Evolutionary conservation across 2,113 vertebrate species (phyloP).

Genomic region (Polypterus bichir): DNA sequence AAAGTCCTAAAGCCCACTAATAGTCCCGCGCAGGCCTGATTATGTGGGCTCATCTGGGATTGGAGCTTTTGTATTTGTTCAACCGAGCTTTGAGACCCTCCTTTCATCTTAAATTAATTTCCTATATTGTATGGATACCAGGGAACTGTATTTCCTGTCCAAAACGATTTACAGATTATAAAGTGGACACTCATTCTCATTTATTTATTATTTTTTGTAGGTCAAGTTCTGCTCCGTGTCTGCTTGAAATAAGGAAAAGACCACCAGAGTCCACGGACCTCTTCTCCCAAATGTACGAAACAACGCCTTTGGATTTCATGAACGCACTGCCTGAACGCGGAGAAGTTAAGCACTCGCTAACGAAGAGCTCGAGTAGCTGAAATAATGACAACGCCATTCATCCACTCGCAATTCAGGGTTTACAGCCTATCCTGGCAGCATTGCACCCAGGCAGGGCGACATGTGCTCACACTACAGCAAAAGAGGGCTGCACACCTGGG

Average conservation of each 20-base stretch:
- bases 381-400: no score
- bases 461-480: no score
- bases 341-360: no score
- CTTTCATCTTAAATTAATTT: conserved; percentile 20
- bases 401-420: no score
- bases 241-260: background rate
- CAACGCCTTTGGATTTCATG: background rate
- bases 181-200: background rate
- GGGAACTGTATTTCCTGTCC: background rate
- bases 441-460: no score
- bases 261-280: background rate
- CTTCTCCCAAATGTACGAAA: background rate
- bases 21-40: conserved; percentile 33
- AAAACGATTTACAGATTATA: background rate
- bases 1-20: conserved; percentile 18
- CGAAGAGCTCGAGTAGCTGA: no score
- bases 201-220: background rate
- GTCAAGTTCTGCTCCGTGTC: background rate
- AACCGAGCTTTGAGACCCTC: conserved; percentile 12
- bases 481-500: no score
- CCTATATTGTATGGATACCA: conserved; percentile 1
- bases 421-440: no score
- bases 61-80: conserved; percentile 20
- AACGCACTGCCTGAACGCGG: no score
- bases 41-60: conserved; percentile 36